phyloP scores from a whole-genome alignment of 1,140 invertebrate species.

The Drusus annulatus region DNA sequence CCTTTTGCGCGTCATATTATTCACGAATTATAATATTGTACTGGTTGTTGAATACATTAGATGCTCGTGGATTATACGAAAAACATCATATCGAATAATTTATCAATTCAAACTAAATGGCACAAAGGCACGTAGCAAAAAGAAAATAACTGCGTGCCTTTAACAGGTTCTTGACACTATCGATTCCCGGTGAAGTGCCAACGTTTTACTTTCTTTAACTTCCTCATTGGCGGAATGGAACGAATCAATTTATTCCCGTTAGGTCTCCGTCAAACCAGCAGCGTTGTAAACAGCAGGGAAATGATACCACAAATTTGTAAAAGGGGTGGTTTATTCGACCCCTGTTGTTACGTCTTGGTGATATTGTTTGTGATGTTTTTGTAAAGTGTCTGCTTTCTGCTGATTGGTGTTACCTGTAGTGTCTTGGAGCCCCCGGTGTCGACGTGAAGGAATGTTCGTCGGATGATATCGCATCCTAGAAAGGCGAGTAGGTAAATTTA shows the following conservation, averaged over 20 bases:
- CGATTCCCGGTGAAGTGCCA: background rate
- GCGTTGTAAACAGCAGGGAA: background rate
- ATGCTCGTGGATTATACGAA: too few relatives aligned
- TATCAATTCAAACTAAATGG: too few relatives aligned
- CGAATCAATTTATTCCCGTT: conserved; percentile 15
- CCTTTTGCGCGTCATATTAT: too few relatives aligned
- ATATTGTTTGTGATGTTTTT: background rate
- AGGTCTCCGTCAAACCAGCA: background rate
- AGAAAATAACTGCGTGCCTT: background rate
- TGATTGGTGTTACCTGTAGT: background rate
- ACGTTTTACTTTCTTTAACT: conserved; percentile 14
- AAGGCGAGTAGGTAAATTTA: background rate
- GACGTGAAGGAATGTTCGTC: conserved; percentile 3
- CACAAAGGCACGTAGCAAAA: background rate
- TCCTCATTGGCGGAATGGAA: background rate
- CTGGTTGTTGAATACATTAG: too few relatives aligned
- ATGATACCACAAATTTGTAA: background rate
- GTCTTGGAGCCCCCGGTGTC: background rate
- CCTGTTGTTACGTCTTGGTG: background rate
- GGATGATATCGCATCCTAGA: background rate
- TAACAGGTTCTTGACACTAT: background rate
- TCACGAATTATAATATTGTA: too few relatives aligned
- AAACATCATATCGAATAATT: too few relatives aligned
- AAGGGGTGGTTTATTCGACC: background rate
- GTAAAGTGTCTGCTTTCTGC: background rate